Conservation (phyloP, 2,113 vertebrate genomes). For the Eupsittula cactorum region DNA sequence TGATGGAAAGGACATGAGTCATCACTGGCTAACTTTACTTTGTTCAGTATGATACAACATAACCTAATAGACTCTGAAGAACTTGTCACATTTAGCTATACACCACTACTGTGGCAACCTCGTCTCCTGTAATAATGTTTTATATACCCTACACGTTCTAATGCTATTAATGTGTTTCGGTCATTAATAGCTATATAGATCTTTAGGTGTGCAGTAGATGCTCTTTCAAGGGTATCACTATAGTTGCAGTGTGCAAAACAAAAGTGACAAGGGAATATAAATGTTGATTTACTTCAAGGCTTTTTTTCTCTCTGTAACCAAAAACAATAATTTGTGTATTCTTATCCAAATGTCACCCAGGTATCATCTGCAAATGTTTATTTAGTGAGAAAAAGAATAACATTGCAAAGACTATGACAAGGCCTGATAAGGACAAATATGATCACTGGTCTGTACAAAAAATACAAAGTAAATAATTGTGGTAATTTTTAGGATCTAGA, state of each 20-base stretch:
- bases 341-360: background rate
- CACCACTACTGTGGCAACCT: background rate
- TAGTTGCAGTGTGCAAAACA: background rate
- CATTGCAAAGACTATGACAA: background rate
- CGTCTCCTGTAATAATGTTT: background rate
- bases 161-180: background rate
- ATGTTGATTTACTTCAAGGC: background rate
- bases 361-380: background rate
- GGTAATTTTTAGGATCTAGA: background rate
- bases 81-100: background rate
- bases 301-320: background rate
- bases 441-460: background rate
- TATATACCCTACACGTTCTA: background rate
- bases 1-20: background rate
- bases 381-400: background rate
- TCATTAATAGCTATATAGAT: background rate
- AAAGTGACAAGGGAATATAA: background rate
- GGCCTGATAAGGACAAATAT: background rate
- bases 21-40: slow-evolving; percentile 7
- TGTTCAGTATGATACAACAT: background rate
- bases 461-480: background rate
- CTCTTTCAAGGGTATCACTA: background rate
- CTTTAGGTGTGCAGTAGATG: background rate
- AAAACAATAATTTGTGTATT: background rate
- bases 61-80: slow-evolving; percentile 24